A percentile compares a stretch with the other conserved stretches of the same genome.
Conservation (phyloP, 2,888 invertebrate genomes). For the Halictus ligatus region DNA sequence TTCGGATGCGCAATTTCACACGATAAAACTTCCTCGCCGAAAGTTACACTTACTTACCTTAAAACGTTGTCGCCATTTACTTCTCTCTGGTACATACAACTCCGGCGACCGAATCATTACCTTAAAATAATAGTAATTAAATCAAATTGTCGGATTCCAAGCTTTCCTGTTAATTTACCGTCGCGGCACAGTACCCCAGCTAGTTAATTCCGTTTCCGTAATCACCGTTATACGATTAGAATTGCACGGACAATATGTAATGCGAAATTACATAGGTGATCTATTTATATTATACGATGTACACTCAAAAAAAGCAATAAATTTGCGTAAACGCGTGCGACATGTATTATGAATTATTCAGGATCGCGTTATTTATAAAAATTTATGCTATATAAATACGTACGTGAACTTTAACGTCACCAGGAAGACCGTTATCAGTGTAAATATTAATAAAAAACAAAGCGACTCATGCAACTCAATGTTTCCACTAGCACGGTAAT, state of each 20-base stretch:
- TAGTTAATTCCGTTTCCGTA: neutral
- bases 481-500: neutral
- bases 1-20: conserved; percentile 73
- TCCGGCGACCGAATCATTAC: neutral
- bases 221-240: neutral
- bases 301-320: neutral
- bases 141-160: neutral
- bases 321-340: neutral
- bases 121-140: neutral
- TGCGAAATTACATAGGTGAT: neutral
- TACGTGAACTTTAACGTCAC: neutral
- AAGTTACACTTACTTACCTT: conserved; percentile 31
- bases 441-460: neutral
- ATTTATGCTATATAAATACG: neutral
- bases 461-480: neutral
- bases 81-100: neutral
- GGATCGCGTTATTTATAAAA: neutral
- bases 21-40: conserved; percentile 71
- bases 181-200: neutral
- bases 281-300: neutral
- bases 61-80: conserved; percentile 1
- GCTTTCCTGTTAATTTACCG: neutral
- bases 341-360: neutral
- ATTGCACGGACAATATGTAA: neutral
- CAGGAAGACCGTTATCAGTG: neutral